phyloP scores from a whole-genome alignment of 2,888 invertebrate species.

The Aleiodes leptofemur region DNA sequence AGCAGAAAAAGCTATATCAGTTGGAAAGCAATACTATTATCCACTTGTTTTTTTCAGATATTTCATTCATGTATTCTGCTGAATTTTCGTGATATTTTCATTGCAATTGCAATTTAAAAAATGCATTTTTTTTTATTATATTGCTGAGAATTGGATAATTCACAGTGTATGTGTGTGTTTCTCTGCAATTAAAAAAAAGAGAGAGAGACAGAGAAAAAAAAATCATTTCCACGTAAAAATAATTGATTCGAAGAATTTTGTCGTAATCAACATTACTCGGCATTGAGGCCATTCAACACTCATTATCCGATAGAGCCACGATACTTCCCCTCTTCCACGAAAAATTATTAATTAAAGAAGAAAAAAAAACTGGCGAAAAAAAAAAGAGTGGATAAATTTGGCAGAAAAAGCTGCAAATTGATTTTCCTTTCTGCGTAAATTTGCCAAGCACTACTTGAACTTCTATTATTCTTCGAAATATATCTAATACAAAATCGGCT shows the following conservation, averaged over 20 bases:
- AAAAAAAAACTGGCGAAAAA: not conserved
- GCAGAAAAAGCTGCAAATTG: not conserved
- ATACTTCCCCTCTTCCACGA: slow-evolving; percentile 21
- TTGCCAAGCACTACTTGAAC: not conserved
- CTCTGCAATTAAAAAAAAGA: not conserved
- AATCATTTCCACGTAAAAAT: slow-evolving; percentile 21
- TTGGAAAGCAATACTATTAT: too few species aligned
- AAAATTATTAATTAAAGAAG: slow-evolving; percentile 17
- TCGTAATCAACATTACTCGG: slow-evolving; percentile 5
- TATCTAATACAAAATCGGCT: slow-evolving; percentile 2
- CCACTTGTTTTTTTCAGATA: too few species aligned
- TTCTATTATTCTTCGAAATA: not conserved
- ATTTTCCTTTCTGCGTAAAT: not conserved
- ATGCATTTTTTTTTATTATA: too few species aligned
- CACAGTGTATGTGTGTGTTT: too few species aligned
- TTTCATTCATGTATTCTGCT: too few species aligned
- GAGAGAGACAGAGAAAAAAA: not conserved
- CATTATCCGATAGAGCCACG: slow-evolving; percentile 20
- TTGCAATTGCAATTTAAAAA: too few species aligned
- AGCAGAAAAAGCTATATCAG: too few species aligned
- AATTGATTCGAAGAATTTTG: not conserved
- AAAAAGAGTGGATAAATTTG: not conserved
- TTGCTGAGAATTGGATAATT: too few species aligned
- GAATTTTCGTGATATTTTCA: too few species aligned
- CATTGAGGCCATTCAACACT: not conserved